Evolutionary conservation across 2,113 vertebrate species (phyloP), one percentile per base, ranked within the genome.

Genomic region (Siniperca knerii): DNA sequence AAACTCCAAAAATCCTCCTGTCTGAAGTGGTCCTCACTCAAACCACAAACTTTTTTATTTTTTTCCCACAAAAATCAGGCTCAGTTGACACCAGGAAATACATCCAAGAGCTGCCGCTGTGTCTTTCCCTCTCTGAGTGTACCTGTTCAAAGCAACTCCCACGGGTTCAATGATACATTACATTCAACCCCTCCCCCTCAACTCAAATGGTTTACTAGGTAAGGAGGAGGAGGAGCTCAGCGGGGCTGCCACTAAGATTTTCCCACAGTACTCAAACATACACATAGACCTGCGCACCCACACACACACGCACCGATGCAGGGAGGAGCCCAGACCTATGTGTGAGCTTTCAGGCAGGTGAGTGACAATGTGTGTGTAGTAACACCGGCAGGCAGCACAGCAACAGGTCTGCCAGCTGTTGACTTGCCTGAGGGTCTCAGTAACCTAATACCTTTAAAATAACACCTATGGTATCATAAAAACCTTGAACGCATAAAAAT

Each of bases 101-200:
- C 40, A 84, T 79, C 83, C 86, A 91, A 60, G 35, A 44, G 66
- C 62, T 80, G 57, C 20, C 0, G 46, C 81, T 66, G 65, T 57
- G 83, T 79, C 52, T 84, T 68, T 86, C 57, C 66, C 68, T 83
- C 64, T 77, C 15, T 82, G 46, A 88, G 75, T 73, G 81, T 96
- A 94, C 95, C 94, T 94, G 93, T 86, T 91, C 65, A 64, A 74
- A 87, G 87, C 57, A 46, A 92, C 93, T 95, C 93, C 92, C 89
- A 89, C 57, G 42, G 81, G 81, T 87, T 83, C 73, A 79, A 4
- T 55, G 75, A 89, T 83, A 87, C 87, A 81, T 67, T 86, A 70
- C 68, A 74, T 61, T 16, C 5, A 8, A 82, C 83, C 75, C 89
- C 89, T 89, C 90, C 90, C 85, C 82, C 83, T 80, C 68, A 2